Percentiles rank a stretch among this genome's conserved stretches.
Evolutionary conservation across 2,797 vertebrate genomes (phyloP).

Genomic region (Picus viridis): DNA sequence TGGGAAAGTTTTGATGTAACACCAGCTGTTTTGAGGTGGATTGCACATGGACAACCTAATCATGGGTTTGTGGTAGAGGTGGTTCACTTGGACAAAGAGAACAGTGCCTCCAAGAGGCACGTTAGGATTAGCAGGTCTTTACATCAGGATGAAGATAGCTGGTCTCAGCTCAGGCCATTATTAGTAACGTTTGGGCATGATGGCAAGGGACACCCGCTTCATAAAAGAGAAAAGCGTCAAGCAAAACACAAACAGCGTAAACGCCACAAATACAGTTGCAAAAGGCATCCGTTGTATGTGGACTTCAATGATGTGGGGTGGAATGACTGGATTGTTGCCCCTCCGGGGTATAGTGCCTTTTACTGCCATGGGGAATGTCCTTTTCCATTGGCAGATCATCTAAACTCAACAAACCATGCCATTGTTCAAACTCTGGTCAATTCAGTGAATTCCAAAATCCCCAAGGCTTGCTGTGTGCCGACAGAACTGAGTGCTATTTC

Average conservation of each 20-base stretch:
- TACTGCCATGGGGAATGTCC: slow-evolving; percentile 99
- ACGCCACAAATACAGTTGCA: slow-evolving; percentile 93
- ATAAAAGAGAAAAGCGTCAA: slow-evolving; percentile 93
- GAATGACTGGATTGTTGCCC: slow-evolving; percentile 99
- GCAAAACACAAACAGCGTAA: slow-evolving; percentile 88
- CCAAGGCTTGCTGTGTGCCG: slow-evolving; percentile 96
- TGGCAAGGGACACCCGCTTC: slow-evolving; percentile 91
- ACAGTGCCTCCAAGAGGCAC: slow-evolving; percentile 84
- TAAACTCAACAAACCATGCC: slow-evolving; percentile 99
- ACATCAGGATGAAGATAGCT: slow-evolving; percentile 90
- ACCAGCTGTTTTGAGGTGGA: slow-evolving; percentile 92
- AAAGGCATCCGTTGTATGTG: slow-evolving; percentile 94
- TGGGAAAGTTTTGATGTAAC: slow-evolving; percentile 99
- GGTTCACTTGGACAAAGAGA: slow-evolving; percentile 85
- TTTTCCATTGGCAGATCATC: slow-evolving; percentile 95
- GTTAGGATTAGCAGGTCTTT: slow-evolving; percentile 96
- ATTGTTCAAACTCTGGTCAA: slow-evolving; percentile 99
- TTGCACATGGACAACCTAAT: slow-evolving; percentile 88
- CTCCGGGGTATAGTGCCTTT: slow-evolving; percentile 96
- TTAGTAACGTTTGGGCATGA: slow-evolving; percentile 96
- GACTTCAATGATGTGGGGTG: slow-evolving; percentile 99
- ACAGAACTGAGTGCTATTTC: slow-evolving; percentile 98
- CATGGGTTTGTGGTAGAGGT: slow-evolving; percentile 97
- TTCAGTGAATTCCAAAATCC: slow-evolving; percentile 98
- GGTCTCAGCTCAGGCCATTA: slow-evolving; percentile 92